Evolutionary conservation across 2,888 invertebrate species (phyloP).

Genomic region (Epinotia bilunana): DNA sequence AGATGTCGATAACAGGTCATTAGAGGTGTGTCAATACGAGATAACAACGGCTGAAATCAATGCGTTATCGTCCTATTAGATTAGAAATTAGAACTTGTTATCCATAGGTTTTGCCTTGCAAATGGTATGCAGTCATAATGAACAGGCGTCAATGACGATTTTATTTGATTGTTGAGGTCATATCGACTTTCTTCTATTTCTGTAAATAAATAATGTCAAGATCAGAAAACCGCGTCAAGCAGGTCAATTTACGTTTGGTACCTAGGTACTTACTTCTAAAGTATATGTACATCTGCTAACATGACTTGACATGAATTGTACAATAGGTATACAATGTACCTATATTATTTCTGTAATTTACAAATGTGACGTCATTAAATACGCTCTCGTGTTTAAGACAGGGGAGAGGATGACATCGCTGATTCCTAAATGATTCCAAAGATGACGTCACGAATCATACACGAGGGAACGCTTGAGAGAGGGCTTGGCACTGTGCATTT

Average conservation of each 20-base stretch:
- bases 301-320: too few relatives aligned
- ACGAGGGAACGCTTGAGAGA: not conserved
- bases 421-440: conserved; percentile 15
- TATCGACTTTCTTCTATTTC: not conserved
- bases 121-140: not conserved
- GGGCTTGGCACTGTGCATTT: not conserved
- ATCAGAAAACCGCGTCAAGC: too few relatives aligned
- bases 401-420: not conserved
- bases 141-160: not conserved
- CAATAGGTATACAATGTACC: too few relatives aligned
- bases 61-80: not conserved
- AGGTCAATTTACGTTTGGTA: too few relatives aligned
- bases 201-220: too few relatives aligned
- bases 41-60: conserved; percentile 7
- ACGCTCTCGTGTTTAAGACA: not conserved
- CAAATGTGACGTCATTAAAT: not conserved
- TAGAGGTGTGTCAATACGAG: conserved; percentile 25
- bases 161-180: not conserved
- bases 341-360: not conserved
- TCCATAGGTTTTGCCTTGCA: not conserved
- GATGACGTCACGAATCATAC: conserved; percentile 21
- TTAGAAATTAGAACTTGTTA: too few relatives aligned
- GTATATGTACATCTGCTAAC: too few relatives aligned
- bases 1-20: conserved; percentile 20
- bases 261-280: too few relatives aligned